Evolutionary conservation across 1,140 invertebrate species (phyloP).

Genomic region (Neuroterus valhalla): DNA sequence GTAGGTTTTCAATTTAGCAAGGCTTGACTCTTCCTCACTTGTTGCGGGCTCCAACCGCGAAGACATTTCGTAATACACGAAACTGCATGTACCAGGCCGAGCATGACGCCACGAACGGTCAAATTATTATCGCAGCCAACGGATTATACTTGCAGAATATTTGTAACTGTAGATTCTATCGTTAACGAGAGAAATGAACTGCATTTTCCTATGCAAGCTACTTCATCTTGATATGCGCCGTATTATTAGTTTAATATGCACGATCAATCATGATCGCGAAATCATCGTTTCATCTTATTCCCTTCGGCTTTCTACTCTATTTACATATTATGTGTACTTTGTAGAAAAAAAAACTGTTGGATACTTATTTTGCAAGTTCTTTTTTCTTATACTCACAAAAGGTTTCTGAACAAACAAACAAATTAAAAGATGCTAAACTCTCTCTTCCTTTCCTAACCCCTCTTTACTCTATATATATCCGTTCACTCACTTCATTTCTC

Average conservation of each 20-base stretch:
- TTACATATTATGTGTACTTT: not conserved
- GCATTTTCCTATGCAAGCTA: conserved; percentile 10
- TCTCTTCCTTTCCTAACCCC: too few relatives aligned
- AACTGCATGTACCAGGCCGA: conserved; percentile 23
- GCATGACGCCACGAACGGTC: conserved; percentile 20
- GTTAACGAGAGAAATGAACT: conserved; percentile 23
- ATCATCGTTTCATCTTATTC: conserved; percentile 1
- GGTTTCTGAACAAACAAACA: not conserved
- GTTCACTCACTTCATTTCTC: too few relatives aligned
- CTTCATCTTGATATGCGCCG: conserved; percentile 6
- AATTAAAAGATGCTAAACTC: not conserved
- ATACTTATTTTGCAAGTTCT: too few relatives aligned
- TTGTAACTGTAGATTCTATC: conserved; percentile 29
- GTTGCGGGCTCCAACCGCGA: conserved; percentile 10
- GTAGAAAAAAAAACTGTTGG: not conserved
- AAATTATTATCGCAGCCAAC: conserved; percentile 16
- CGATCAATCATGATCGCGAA: conserved; percentile 25
- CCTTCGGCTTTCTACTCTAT: not conserved
- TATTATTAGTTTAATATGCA: not conserved
- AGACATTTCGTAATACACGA: conserved; percentile 25
- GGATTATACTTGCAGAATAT: conserved; percentile 18
- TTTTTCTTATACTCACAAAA: too few relatives aligned
- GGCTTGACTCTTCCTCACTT: not conserved
- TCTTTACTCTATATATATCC: too few relatives aligned
- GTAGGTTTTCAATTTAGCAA: conserved; percentile 5